Evolutionary conservation across 92 coral and sea anemone genomes (phyloP), one percentile per base, ranked within the genome.

Genomic region (Umimayanthus chanpuru): DNA sequence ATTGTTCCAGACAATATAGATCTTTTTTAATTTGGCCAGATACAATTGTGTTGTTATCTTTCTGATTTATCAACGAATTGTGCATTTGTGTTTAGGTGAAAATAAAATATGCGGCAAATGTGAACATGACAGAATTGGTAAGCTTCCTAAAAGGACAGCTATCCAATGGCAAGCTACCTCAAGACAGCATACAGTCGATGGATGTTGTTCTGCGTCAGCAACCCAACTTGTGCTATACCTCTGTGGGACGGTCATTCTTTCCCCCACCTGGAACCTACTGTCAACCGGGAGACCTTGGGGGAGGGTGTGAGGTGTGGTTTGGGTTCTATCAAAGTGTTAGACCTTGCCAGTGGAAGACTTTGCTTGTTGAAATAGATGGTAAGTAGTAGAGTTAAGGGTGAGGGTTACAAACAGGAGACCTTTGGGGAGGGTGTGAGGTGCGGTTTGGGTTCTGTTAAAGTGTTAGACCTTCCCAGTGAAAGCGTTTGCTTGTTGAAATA

Each of bases 281-380:
- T 18, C 53, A 41, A 64, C 39, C 79, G 38, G 86, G 49, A 30
- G 83, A 79, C 66, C 90, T 90, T 87, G 92, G 90, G 73, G 93
- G 81, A 38, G 93, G 93, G 47, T 67, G 80, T 71, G 93, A 90
- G 49, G 47, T 90, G 28, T 81, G 93, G 58, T 90, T 86, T 81
- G 93, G 93, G 61, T 90, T 86, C 61, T 76, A 81, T 28, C 93
- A 90, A 47, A 81, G 85, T 66, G 85, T 90, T 61, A 80, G 90
- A 43, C 93, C 88, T 20, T 90, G 88, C 6, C 88, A 90, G 53
- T 90, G 93, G 93, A 82, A 90, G 68, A 81, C 90, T 3, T 38
- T 90, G 67, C 85, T 90, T 20, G 90, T 90, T 50, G 82, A 90
- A 74, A 86, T 90, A 53, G 93, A 90, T 87, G 93, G 93, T 90